Percentiles rank a stretch among this genome's conserved stretches.
phyloP scores from a whole-genome alignment of 2,797 vertebrate genomes.

The Tamandua tetradactyla region DNA sequence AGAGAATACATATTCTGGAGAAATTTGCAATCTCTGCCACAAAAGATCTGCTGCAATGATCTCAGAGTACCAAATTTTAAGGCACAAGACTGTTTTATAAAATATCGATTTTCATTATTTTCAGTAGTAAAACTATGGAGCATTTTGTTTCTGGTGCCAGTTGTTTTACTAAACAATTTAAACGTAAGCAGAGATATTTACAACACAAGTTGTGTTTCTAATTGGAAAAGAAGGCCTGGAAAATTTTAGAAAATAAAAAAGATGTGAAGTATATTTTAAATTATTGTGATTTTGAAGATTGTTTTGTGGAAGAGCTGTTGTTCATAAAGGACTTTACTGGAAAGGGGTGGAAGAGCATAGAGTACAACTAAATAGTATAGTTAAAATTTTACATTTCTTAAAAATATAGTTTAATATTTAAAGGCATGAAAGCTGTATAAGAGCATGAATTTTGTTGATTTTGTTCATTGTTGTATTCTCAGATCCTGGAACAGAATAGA shows the following conservation, averaged over 20 bases:
- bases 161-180: background rate
- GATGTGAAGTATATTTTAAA: background rate
- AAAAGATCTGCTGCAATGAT: background rate
- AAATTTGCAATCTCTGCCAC: background rate
- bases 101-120: background rate
- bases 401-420: background rate
- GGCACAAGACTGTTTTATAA: background rate
- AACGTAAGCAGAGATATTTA: background rate
- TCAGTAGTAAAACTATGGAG: background rate
- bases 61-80: background rate
- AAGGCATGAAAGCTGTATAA: background rate
- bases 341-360: background rate
- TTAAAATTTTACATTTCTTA: background rate
- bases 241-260: background rate
- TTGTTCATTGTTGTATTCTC: background rate
- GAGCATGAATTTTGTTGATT: background rate
- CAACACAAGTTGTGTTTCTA: background rate
- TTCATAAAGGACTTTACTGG: background rate
- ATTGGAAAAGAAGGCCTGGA: background rate
- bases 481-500: background rate
- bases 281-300: background rate
- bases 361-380: background rate
- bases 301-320: background rate
- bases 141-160: background rate
- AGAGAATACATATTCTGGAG: too few relatives aligned